Conservation (phyloP, 2,113 vertebrate genomes). For the Lontra canadensis region DNA sequence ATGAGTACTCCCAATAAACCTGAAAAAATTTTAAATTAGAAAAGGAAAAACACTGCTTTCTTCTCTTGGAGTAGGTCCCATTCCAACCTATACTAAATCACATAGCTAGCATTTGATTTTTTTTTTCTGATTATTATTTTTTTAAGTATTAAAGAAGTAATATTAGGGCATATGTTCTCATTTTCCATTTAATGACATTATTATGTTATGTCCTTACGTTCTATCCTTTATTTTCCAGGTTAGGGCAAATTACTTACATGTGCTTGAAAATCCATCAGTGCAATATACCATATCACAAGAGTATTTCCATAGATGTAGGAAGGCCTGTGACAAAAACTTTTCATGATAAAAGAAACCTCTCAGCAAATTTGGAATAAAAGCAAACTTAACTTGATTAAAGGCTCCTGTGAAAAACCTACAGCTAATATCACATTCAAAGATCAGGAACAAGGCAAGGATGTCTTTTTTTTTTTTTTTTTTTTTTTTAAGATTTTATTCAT, state of each 20-base stretch:
- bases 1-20: conserved; percentile 72
- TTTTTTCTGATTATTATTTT: conserved; percentile 3
- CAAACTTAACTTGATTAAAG: conserved; percentile 23
- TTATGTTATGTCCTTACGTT: background rate
- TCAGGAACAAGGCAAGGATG: background rate
- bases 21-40: conserved; percentile 50
- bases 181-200: conserved; percentile 47
- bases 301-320: background rate
- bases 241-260: conserved; percentile 62
- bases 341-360: background rate
- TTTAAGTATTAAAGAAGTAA: background rate
- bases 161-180: conserved; percentile 12
- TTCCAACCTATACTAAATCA: conserved; percentile 3
- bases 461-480: background rate
- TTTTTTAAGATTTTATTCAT: too few relatives aligned
- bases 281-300: conserved; percentile 2
- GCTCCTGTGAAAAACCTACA: background rate
- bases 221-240: conserved; percentile 6
- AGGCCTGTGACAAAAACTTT: conserved; percentile 27
- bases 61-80: background rate
- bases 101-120: conserved; percentile 48
- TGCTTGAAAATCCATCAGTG: conserved; percentile 40
- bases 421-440: background rate
- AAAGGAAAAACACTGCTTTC: conserved; percentile 32
- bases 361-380: background rate